phyloP scores from a whole-genome alignment of 2,888 invertebrate genomes.

The Ormia ochracea region DNA sequence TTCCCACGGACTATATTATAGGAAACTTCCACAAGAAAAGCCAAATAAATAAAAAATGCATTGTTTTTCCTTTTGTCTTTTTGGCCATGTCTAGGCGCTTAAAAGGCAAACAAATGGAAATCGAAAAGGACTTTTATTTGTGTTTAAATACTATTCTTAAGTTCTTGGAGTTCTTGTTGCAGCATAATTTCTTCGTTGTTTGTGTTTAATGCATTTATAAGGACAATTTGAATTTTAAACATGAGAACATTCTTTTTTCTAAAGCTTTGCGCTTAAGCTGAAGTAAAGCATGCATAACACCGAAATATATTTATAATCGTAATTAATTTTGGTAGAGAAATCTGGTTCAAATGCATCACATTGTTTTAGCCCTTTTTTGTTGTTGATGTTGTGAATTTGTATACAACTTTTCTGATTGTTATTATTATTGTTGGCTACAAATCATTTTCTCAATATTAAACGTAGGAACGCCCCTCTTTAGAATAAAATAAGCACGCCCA shows the following conservation, averaged over 20 bases:
- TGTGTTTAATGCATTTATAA: slow-evolving; percentile 24
- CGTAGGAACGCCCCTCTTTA: slow-evolving; percentile 62
- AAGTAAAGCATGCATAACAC: neutral
- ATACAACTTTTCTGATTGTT: slow-evolving; percentile 27
- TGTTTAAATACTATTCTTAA: slow-evolving; percentile 7
- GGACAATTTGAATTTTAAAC: slow-evolving; percentile 52
- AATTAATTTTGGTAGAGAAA: slow-evolving; percentile 56
- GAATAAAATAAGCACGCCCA: slow-evolving; percentile 66
- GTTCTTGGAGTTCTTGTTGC: slow-evolving; percentile 9
- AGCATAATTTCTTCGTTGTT: neutral
- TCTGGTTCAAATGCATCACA: slow-evolving; percentile 59
- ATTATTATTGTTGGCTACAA: slow-evolving; percentile 42
- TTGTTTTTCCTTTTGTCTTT: slow-evolving; percentile 26
- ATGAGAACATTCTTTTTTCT: slow-evolving; percentile 47
- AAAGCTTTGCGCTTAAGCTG: neutral
- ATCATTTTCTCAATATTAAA: slow-evolving; percentile 53
- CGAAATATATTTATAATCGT: slow-evolving; percentile 37
- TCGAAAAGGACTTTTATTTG: slow-evolving; percentile 48
- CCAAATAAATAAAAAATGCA: neutral
- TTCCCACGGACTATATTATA: slow-evolving; percentile 61
- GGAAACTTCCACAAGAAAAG: slow-evolving; percentile 7
- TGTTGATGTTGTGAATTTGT: neutral
- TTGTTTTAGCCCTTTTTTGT: slow-evolving; percentile 25
- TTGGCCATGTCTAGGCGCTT: slow-evolving; percentile 41
- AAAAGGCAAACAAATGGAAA: slow-evolving; percentile 39